Percentiles rank a stretch among this genome's conserved stretches.
Evolutionary conservation across 1,140 invertebrate genomes (phyloP).

Genomic region (Zaprionus capensis): DNA sequence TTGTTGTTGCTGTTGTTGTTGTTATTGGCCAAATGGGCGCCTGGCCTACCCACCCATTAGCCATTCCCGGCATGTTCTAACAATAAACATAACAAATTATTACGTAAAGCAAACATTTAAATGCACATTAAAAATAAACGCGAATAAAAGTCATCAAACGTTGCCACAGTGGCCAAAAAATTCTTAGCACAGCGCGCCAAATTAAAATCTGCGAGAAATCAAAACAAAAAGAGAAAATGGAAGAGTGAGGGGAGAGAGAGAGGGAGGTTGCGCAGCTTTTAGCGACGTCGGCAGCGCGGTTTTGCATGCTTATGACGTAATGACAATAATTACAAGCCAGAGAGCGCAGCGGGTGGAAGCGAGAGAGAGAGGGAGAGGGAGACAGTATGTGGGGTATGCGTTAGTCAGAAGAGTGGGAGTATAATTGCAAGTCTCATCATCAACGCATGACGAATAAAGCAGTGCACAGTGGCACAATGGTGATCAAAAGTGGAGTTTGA

Average conservation of each 20-base stretch:
- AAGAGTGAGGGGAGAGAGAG: neutral
- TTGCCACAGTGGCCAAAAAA: conserved; percentile 12
- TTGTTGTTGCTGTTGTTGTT: conserved; percentile 38
- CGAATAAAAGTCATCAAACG: conserved; percentile 33
- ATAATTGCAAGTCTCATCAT: conserved; percentile 32
- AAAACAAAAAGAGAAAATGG: conserved; percentile 51
- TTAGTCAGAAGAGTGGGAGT: conserved; percentile 2
- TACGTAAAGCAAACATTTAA: conserved; percentile 66
- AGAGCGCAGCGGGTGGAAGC: conserved; percentile 5
- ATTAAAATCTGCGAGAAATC: conserved; percentile 28
- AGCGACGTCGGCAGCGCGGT: conserved; percentile 16
- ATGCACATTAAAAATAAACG: conserved; percentile 57
- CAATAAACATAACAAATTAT: conserved; percentile 72
- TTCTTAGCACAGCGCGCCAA: conserved; percentile 34
- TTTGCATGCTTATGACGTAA: conserved; percentile 71
- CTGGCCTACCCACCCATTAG: conserved; percentile 36
- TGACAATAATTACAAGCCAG: conserved; percentile 63
- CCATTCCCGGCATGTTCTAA: conserved; percentile 60
- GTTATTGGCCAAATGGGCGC: conserved; percentile 18
- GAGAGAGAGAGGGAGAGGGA: conserved; percentile 11
- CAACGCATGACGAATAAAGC: conserved; percentile 22
- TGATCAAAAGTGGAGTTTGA: neutral
- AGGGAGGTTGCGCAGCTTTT: conserved; percentile 28
- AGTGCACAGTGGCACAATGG: conserved; percentile 20
- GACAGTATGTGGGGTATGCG: neutral